Base-by-base conservation (phyloP, 1,140 invertebrate genomes). In the Drosophila teissieri region DNA sequence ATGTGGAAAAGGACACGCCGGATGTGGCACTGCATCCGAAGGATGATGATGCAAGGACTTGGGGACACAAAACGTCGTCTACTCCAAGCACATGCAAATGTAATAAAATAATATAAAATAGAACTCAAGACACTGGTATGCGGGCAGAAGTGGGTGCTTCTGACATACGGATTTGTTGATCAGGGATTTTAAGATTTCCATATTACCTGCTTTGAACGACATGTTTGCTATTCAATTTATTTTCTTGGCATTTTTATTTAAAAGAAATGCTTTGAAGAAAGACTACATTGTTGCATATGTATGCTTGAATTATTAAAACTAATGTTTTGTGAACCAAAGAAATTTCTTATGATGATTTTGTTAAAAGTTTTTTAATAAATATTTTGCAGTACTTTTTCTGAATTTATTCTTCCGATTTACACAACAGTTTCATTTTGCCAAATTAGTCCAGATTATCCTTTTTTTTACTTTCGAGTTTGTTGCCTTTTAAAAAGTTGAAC, bases 31-130 rank as follows among this genome's bases (percentile, higher is more conserved):
- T 37, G 37, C 63, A 54, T 34, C 42, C 51, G 37, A 58, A 42
- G 63, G 34, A 52, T 60, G 64, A 48, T 46, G 12, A n/a, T 27
- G 51, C 40, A 15, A 27, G 67, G 70, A 37, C 53, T 56, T 74
- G 37, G 57, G 46, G 72, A 75, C 53, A 42, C 39, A 40, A 49
- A 60, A 78, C 45, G 63, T 19, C 54, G 56, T 55, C 42, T 46
- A 15, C 24, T 24, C 58, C 56, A 52, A 70, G 53, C 63, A 65
- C 60, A 85, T 74, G 78, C 64, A 86, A 85, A 82, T 86, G 64
- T 65, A 86, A 86, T 78, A 82, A 81, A 86, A 69, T 42, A 72
- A 85, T 67, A 78, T 55, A 77, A 67, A 73, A 65, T 61, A 42
- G 14, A 42, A 80, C 73, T 58, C 39, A 54, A 68, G 31, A 10